Conservation (phyloP, 2,888 invertebrate genomes). For the Dasypogon diadema region DNA sequence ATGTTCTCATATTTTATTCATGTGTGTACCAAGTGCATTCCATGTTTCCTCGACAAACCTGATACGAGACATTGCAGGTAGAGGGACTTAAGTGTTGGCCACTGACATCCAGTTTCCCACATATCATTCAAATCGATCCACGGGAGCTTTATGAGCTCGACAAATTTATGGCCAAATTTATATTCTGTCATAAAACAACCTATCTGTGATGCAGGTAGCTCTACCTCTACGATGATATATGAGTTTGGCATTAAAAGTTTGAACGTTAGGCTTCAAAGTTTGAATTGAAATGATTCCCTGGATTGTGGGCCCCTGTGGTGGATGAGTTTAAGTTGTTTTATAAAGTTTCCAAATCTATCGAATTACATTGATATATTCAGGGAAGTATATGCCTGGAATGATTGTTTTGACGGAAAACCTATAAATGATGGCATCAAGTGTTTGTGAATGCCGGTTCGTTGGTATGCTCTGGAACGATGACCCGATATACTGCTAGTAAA, state of each 20-base stretch:
- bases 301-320: constrained; percentile 3
- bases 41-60: constrained; percentile 21
- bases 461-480: background rate
- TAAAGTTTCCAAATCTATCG: constrained; percentile 34
- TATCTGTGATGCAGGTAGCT: constrained; percentile 1
- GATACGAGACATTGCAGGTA: background rate
- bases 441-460: background rate
- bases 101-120: constrained; percentile 14
- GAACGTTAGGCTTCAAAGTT: constrained; percentile 28
- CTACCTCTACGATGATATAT: constrained; percentile 12
- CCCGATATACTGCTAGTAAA: background rate
- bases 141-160: constrained; percentile 30
- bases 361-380: constrained; percentile 14
- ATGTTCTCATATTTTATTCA: constrained; percentile 43
- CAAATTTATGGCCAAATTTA: constrained; percentile 43
- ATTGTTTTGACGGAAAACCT: background rate
- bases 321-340: constrained; percentile 34
- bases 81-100: constrained; percentile 8
- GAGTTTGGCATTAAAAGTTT: constrained; percentile 35
- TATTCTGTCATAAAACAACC: constrained; percentile 39
- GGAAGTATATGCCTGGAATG: background rate
- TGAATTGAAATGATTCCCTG: constrained; percentile 11
- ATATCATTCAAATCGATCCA: constrained; percentile 30
- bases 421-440: background rate
- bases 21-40: constrained; percentile 25